These are phyloP conservation scores for Nannoperca obscura DNA, from an alignment of 2,797 vertebrate genomes.

Conservation along the genomic window DNA sequence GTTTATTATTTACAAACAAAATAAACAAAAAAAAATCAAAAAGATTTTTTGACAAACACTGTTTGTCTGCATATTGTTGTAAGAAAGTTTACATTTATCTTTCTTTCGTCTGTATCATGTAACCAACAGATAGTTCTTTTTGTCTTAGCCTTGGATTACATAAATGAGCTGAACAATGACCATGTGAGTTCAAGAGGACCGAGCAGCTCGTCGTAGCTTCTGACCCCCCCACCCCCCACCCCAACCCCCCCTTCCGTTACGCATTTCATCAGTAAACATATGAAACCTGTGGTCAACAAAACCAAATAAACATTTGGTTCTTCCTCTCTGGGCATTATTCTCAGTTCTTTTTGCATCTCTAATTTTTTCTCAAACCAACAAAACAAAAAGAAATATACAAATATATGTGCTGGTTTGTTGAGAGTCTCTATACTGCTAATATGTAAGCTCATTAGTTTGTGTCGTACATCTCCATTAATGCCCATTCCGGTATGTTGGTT, in stretches of 20 bases:
- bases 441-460: constrained; percentile 78
- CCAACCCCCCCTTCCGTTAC: constrained; percentile 60
- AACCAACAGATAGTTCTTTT: constrained; percentile 77
- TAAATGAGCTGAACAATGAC: constrained; percentile 84
- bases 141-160: constrained; percentile 82
- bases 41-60: constrained; percentile 88
- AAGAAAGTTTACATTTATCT: constrained; percentile 89
- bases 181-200: constrained; percentile 70
- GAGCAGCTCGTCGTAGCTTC: constrained; percentile 59
- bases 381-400: constrained; percentile 79
- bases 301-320: constrained; percentile 75
- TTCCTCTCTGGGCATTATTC: constrained; percentile 73
- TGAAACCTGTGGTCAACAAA: constrained; percentile 78
- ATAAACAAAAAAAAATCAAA: constrained; percentile 82
- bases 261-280: constrained; percentile 82
- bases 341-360: constrained; percentile 81
- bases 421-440: constrained; percentile 81
- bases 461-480: constrained; percentile 81
- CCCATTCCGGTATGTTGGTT: constrained; percentile 81
- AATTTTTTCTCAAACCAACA: constrained; percentile 64
- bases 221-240: constrained; percentile 56
- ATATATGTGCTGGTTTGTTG: constrained; percentile 88
- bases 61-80: constrained; percentile 92
- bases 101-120: constrained; percentile 85
- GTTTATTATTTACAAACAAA: constrained; percentile 91